phyloP scores from a whole-genome alignment of 2,888 invertebrate species.

The Synanthedon andrenaeformis region DNA sequence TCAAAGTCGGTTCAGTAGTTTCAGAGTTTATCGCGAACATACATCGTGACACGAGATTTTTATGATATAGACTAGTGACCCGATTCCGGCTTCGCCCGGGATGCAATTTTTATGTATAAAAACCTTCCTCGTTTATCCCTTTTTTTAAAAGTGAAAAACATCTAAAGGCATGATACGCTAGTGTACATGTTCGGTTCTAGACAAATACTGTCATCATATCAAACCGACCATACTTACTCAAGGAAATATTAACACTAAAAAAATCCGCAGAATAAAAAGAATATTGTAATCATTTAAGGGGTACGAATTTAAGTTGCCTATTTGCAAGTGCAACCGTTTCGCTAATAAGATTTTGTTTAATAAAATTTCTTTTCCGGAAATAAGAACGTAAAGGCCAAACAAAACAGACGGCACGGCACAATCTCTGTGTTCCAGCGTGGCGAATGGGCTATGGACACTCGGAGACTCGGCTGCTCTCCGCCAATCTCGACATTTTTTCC shows the following conservation, averaged over 20 bases:
- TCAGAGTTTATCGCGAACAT: too few relatives aligned
- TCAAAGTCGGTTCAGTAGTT: too few relatives aligned
- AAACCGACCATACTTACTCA: too few relatives aligned
- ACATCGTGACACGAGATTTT: too few relatives aligned
- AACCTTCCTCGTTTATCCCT: too few relatives aligned
- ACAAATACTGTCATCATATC: too few relatives aligned
- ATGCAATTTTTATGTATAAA: too few relatives aligned
- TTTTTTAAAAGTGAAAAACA: too few relatives aligned
- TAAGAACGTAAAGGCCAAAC: slow-evolving; percentile 63
- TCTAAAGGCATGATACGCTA: too few relatives aligned
- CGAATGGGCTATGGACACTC: slow-evolving; percentile 57
- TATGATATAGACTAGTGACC: too few relatives aligned
- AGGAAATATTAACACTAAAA: neutral
- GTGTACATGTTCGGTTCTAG: too few relatives aligned
- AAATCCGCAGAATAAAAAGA: neutral
- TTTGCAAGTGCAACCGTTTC: slow-evolving; percentile 46
- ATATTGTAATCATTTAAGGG: neutral
- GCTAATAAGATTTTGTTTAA: slow-evolving; percentile 38
- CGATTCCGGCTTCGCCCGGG: too few relatives aligned
- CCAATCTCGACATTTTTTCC: slow-evolving; percentile 63
- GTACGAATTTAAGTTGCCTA: slow-evolving; percentile 13
- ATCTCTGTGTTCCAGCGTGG: slow-evolving; percentile 62
- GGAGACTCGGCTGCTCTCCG: slow-evolving; percentile 46
- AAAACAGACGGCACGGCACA: slow-evolving; percentile 63
- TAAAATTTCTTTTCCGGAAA: slow-evolving; percentile 55